phyloP scores from a whole-genome alignment of 2,797 vertebrate species.

The Pantherophis alleghaniensis region DNA sequence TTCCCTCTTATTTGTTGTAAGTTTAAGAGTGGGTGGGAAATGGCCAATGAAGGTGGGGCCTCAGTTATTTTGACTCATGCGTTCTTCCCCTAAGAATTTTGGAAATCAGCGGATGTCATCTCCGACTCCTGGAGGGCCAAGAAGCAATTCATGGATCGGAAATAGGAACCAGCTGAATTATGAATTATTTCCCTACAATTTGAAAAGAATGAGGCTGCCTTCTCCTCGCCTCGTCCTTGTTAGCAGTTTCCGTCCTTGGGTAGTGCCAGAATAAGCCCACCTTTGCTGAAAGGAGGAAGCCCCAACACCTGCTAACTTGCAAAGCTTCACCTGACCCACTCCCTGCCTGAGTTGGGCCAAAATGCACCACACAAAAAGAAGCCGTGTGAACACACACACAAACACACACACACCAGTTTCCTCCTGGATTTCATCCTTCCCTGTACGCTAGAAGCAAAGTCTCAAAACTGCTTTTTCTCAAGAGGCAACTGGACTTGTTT shows the following conservation, averaged over 20 bases:
- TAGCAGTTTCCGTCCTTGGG: too few relatives aligned
- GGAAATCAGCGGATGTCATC: not conserved
- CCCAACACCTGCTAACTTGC: not conserved
- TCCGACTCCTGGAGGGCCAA: not conserved
- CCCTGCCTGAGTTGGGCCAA: not conserved
- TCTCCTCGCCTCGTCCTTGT: not conserved
- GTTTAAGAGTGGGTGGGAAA: not conserved
- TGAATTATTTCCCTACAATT: not conserved
- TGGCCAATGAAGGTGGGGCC: not conserved
- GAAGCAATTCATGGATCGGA: not conserved
- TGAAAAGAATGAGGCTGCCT: not conserved
- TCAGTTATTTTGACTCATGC: not conserved
- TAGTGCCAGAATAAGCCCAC: too few relatives aligned
- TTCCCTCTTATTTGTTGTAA: not conserved
- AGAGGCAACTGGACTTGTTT: too few relatives aligned
- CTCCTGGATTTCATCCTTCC: not conserved
- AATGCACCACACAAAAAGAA: not conserved
- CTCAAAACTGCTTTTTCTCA: too few relatives aligned
- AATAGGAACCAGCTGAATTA: not conserved
- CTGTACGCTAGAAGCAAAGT: not conserved
- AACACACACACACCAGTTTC: not conserved
- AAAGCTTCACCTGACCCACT: not conserved
- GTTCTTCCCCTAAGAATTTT: not conserved
- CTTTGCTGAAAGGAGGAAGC: not conserved
- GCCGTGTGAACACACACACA: not conserved